Conservation (phyloP, 1,140 invertebrate genomes). For the Eciton burchellii region DNA sequence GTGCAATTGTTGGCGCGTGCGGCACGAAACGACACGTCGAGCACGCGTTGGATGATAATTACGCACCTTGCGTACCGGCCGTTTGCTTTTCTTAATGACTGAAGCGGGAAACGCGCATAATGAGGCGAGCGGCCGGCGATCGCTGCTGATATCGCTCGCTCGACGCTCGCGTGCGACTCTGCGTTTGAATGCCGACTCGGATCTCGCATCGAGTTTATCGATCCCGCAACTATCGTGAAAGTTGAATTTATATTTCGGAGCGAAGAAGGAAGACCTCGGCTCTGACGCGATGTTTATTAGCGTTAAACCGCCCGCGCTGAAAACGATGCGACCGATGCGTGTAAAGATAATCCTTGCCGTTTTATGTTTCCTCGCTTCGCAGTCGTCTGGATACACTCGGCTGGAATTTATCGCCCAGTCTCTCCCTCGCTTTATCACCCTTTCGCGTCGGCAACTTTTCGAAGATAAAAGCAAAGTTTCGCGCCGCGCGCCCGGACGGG, state of each 20-base stretch:
- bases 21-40: background rate
- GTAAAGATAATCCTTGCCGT: slow-evolving; percentile 63
- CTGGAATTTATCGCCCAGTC: slow-evolving; percentile 64
- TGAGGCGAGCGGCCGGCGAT: slow-evolving; percentile 2
- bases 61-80: background rate
- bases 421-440: slow-evolving; percentile 30
- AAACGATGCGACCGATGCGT: background rate
- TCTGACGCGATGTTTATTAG: no score
- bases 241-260: background rate
- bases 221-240: slow-evolving; percentile 5
- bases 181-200: slow-evolving; percentile 22
- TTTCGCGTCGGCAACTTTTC: slow-evolving; percentile 47
- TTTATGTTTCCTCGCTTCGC: slow-evolving; percentile 58
- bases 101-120: slow-evolving; percentile 31
- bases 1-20: slow-evolving; percentile 11
- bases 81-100: slow-evolving; percentile 29
- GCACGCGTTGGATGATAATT: slow-evolving; percentile 26
- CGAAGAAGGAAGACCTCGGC: background rate
- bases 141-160: slow-evolving; percentile 1
- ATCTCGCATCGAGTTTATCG: slow-evolving; percentile 28
- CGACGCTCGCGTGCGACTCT: background rate
- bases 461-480: slow-evolving; percentile 75
- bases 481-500: slow-evolving; percentile 41
- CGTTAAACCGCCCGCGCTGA: no score
- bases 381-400: slow-evolving; percentile 61